Evolutionary conservation across 2,888 invertebrate genomes (phyloP), one percentile per base, ranked within the genome.

Genomic region (Rhingia campestris): DNA sequence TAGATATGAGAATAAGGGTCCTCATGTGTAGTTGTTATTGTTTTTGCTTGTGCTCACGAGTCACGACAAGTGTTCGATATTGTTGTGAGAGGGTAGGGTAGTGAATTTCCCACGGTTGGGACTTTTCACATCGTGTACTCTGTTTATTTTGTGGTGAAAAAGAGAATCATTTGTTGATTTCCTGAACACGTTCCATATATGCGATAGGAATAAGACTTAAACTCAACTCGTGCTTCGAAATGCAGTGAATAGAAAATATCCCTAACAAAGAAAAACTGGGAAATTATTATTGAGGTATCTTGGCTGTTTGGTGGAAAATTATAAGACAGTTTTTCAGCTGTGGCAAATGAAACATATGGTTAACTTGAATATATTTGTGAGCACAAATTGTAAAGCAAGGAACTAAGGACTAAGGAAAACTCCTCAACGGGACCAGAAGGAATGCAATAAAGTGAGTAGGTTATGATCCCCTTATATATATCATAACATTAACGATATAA

Each of bases 61-160:
- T 22, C 22, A 22, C 22, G 22, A 22, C 66, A 72, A 59, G 66
- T 66, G 41, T 76, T 37, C 33, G 30, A 56, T 66, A 66, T 69
- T 67, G 10, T 67, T 80, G 14, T 67, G 80, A 74, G 80, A 74
- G 74, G 70, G 54, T 76, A 76, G 64, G 49, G 59, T 80, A 74
- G 63, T 74, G 51, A 74, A 74, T 79, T 84, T 84, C 74, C 84
- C 80, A 84, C 80, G 70, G 49, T 43, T 74, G 56, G 51, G 53
- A 80, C 37, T 64, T 75, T 84, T 66, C 12, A 67, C 72, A 58
- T 72, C 12, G 63, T 67, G 73, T 69, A 63, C 79, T 84, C 74
- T 84, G 84, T 84, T 84, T 84, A 84, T 84, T 70, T 84, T 79
- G 84, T 80, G 84, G 84, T 84, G 80, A 84, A 74, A 75, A 74